Conservation (phyloP, 1,140 invertebrate genomes). For the Radopholus similis region DNA sequence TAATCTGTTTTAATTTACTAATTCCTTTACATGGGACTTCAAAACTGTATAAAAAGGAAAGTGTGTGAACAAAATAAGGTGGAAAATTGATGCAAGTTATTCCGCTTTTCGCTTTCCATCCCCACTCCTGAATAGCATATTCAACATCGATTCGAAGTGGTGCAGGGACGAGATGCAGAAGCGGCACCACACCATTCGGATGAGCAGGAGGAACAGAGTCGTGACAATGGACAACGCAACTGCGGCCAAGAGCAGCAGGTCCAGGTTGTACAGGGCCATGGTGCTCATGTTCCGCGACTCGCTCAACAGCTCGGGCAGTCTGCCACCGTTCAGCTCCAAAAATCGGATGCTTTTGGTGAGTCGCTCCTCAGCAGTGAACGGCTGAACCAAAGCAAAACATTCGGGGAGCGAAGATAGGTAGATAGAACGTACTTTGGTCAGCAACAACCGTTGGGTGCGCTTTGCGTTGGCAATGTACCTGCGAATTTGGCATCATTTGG, state of each 20-base stretch:
- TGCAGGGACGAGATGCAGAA: too few species aligned
- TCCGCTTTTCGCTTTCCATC: too few species aligned
- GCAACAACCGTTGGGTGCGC: neutral
- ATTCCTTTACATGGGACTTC: too few species aligned
- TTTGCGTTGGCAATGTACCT: conserved; percentile 20
- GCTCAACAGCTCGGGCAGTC: conserved; percentile 18
- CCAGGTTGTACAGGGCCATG: conserved; percentile 19
- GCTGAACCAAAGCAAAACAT: conserved; percentile 8
- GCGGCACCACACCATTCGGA: too few species aligned
- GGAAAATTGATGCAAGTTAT: too few species aligned
- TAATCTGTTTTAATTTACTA: too few species aligned
- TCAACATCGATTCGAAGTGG: too few species aligned
- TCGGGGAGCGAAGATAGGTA: neutral
- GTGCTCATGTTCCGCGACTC: conserved; percentile 16
- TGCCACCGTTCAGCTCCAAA: conserved; percentile 21
- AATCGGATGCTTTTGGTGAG: conserved; percentile 25
- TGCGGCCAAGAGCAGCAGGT: neutral
- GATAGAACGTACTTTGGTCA: neutral
- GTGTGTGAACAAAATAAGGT: too few species aligned
- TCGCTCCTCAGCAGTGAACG: conserved; percentile 21
- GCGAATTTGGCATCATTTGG: neutral
- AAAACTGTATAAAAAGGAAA: too few species aligned
- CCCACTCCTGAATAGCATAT: too few species aligned
- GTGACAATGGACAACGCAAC: neutral
- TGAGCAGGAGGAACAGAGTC: too few species aligned